phyloP scores from a whole-genome alignment of 1,140 invertebrate genomes.

The Panagrolaimus sp. region DNA sequence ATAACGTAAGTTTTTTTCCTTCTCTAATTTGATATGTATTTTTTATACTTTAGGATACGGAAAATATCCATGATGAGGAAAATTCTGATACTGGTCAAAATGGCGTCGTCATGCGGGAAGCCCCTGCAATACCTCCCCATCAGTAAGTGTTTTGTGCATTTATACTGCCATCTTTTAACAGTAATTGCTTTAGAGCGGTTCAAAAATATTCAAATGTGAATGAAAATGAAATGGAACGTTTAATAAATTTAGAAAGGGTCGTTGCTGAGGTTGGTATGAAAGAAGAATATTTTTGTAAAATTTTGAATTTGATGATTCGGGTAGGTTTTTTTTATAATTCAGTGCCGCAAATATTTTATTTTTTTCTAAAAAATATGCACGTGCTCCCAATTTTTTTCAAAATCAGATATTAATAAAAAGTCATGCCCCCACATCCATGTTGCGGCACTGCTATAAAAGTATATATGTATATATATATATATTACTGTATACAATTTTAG shows the following conservation, averaged over 20 bases:
- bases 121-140: background rate
- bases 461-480: too few species aligned
- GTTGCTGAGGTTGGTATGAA: background rate
- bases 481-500: background rate
- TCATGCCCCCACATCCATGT: too few species aligned
- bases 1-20: too few species aligned
- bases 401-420: too few species aligned
- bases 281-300: background rate
- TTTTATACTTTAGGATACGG: too few species aligned
- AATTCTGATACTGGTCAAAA: background rate
- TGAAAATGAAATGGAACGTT: background rate
- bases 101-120: background rate
- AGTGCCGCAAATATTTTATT: too few species aligned
- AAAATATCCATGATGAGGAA: background rate
- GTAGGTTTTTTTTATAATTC: background rate
- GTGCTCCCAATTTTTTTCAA: too few species aligned
- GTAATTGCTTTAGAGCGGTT: background rate
- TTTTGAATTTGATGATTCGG: background rate
- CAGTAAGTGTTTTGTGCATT: background rate
- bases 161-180: background rate
- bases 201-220: background rate
- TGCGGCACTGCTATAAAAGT: too few species aligned
- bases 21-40: too few species aligned
- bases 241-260: background rate
- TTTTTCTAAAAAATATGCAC: too few species aligned